phyloP scores from a whole-genome alignment of 2,113 vertebrate species.

The Xiphorhynchus elegans region DNA sequence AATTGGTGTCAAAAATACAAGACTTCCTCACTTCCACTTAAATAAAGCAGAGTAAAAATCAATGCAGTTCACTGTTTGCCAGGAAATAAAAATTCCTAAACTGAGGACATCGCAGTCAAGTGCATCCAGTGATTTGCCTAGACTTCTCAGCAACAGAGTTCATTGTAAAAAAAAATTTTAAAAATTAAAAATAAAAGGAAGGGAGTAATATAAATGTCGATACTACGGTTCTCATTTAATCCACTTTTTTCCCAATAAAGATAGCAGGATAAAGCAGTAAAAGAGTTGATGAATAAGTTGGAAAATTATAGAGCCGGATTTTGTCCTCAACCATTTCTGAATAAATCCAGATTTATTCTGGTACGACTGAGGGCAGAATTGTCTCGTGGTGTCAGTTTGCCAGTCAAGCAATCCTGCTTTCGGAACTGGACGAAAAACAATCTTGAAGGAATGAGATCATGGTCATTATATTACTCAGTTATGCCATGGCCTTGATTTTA shows the following conservation, averaged over 20 bases:
- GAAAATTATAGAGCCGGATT: slow-evolving; percentile 40
- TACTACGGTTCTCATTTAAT: background rate
- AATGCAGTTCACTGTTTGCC: background rate
- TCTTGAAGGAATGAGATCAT: slow-evolving; percentile 70
- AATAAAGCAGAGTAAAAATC: background rate
- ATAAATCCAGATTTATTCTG: slow-evolving; percentile 49
- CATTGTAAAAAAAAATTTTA: background rate
- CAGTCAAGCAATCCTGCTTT: slow-evolving; percentile 57
- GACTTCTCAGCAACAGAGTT: background rate
- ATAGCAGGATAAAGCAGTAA: background rate
- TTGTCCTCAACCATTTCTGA: slow-evolving; percentile 2
- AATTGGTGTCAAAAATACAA: background rate
- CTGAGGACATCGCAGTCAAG: background rate
- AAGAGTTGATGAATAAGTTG: slow-evolving; percentile 20
- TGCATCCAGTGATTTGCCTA: background rate
- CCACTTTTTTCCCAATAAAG: background rate
- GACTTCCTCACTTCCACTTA: background rate
- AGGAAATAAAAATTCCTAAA: background rate
- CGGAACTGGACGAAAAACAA: slow-evolving; percentile 64
- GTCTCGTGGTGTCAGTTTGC: slow-evolving; percentile 63
- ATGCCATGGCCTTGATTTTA: slow-evolving; percentile 66
- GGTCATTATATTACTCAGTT: slow-evolving; percentile 58
- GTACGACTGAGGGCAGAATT: background rate
- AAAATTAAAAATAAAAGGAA: background rate
- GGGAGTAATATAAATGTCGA: background rate